Conservation (phyloP, 2,888 invertebrate species). For the Argyresthia albistria region DNA sequence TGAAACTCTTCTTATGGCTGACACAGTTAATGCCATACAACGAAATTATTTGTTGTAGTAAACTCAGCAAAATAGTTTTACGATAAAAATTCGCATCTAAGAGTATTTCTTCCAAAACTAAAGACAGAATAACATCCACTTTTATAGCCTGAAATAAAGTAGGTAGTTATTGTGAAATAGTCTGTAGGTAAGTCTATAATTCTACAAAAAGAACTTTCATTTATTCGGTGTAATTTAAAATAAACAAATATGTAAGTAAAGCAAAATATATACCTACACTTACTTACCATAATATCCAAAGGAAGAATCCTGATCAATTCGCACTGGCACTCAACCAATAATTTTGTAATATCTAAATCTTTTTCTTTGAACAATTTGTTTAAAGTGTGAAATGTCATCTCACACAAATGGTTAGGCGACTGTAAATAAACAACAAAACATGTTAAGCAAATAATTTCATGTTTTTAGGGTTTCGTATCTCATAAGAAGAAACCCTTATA, state of each 20-base stretch:
- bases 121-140: constrained; percentile 35
- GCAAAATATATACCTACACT: no score
- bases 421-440: constrained; percentile 1
- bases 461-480: no score
- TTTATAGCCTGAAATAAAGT: constrained; percentile 31
- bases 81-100: constrained; percentile 46
- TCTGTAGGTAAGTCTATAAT: not conserved
- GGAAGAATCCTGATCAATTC: constrained; percentile 34
- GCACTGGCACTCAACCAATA: constrained; percentile 30
- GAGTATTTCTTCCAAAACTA: constrained; percentile 34
- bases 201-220: no score
- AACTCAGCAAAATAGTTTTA: constrained; percentile 38
- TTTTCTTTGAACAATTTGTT: constrained; percentile 20
- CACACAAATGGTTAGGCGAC: constrained; percentile 3
- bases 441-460: not conserved
- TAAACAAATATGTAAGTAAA: no score
- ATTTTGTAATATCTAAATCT: constrained; percentile 34
- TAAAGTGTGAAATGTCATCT: not conserved
- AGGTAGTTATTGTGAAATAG: not conserved
- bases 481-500: no score
- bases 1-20: constrained; percentile 31
- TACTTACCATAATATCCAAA: constrained; percentile 29
- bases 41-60: constrained; percentile 31
- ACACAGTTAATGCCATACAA: constrained; percentile 41
- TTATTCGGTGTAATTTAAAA: no score